phyloP scores from a whole-genome alignment of 2,113 vertebrate species.

The Corythornis madagascariensis region DNA sequence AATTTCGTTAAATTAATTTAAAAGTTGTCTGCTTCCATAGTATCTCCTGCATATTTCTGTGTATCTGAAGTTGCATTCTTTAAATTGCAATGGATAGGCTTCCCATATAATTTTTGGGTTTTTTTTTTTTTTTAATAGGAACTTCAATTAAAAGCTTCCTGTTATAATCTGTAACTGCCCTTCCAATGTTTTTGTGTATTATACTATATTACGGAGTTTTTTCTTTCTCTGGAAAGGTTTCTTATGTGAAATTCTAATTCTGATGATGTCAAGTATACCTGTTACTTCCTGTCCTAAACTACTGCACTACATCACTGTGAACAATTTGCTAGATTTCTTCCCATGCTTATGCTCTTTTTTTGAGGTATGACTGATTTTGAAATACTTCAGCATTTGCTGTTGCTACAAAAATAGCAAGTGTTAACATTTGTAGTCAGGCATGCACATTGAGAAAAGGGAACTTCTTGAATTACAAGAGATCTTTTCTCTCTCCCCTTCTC shows the following conservation, averaged over 20 bases:
- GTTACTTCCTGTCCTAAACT: neutral
- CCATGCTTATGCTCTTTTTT: neutral
- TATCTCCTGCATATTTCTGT: neutral
- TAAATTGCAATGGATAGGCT: neutral
- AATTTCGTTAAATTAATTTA: conserved; percentile 16
- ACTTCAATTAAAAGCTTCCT: neutral
- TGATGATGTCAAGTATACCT: neutral
- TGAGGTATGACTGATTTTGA: neutral
- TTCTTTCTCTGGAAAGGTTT: neutral
- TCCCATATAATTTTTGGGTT: neutral
- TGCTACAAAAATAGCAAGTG: neutral
- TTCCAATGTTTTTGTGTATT: neutral
- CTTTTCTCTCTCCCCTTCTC: neutral
- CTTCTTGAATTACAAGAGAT: neutral
- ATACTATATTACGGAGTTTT: neutral
- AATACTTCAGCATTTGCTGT: neutral
- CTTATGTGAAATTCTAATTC: neutral
- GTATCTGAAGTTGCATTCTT: neutral
- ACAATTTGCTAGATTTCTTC: neutral
- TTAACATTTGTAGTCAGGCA: neutral
- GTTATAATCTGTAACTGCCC: neutral
- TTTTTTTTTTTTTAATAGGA: neutral
- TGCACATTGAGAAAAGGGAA: neutral
- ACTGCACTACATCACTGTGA: neutral
- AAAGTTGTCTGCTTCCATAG: neutral